Conservation (phyloP, 2,888 invertebrate species). For the Acleris laterana region DNA sequence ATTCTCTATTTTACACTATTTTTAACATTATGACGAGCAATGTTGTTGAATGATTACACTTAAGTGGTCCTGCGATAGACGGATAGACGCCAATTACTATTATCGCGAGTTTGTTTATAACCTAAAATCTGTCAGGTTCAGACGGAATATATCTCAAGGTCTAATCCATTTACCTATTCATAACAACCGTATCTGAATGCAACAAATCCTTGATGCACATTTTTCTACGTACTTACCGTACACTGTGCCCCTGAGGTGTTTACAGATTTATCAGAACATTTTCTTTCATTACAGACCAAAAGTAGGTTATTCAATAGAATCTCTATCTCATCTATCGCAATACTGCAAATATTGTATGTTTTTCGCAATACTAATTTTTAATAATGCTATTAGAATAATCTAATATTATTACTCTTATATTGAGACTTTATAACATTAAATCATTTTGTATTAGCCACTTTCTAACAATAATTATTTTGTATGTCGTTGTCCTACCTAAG, state of each 20-base stretch:
- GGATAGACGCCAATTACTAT: background rate
- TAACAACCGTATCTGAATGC: slow-evolving; percentile 16
- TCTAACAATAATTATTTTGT: too few relatives aligned
- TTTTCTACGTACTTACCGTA: background rate
- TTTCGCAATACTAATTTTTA: too few relatives aligned
- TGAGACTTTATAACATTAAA: too few relatives aligned
- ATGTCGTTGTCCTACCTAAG: too few relatives aligned
- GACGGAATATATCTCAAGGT: slow-evolving; percentile 21
- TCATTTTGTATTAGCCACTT: too few relatives aligned
- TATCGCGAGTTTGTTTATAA: slow-evolving; percentile 18
- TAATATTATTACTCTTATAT: too few relatives aligned
- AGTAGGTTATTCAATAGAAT: too few relatives aligned
- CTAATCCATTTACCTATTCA: slow-evolving; percentile 21
- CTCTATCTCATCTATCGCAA: too few relatives aligned
- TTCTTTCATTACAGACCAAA: too few relatives aligned
- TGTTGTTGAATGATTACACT: background rate
- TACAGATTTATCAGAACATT: too few relatives aligned
- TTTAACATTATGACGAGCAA: slow-evolving; percentile 2
- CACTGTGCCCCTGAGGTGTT: background rate
- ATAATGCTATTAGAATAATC: too few relatives aligned
- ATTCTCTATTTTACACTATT: background rate
- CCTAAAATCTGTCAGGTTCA: slow-evolving; percentile 28
- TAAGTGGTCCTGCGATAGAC: slow-evolving; percentile 1
- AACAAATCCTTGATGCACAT: slow-evolving; percentile 3
- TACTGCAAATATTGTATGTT: too few relatives aligned